A percentile compares a stretch with the other conserved stretches of the same genome.
Conservation (phyloP, 2,797 vertebrate species). For the Phrynocephalus guinanensis region DNA sequence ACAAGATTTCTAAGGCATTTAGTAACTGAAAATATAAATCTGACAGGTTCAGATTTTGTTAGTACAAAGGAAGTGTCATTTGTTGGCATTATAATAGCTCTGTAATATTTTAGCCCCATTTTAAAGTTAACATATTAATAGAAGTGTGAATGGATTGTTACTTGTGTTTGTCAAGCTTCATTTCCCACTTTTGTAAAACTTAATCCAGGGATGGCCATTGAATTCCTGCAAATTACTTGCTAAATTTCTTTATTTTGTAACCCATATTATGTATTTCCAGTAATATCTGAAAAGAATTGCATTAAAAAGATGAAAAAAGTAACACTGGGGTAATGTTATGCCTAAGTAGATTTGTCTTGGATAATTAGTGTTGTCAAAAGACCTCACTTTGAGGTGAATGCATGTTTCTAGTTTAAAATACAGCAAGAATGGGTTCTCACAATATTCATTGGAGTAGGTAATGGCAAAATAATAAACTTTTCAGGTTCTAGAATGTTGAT, state of each 20-base stretch:
- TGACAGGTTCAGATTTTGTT: background rate
- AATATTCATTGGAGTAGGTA: background rate
- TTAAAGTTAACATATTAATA: background rate
- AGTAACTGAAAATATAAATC: background rate
- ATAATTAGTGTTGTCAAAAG: background rate
- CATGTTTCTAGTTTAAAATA: background rate
- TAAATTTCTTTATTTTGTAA: constrained; percentile 54
- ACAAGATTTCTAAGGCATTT: no score
- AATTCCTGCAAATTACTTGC: constrained; percentile 45
- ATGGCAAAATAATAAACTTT: background rate
- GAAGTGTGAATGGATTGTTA: constrained; percentile 22
- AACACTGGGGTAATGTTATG: background rate
- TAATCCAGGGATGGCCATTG: constrained; percentile 58
- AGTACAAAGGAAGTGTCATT: background rate
- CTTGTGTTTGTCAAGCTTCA: constrained; percentile 49
- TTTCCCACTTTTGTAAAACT: constrained; percentile 41
- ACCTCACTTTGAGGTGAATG: no score
- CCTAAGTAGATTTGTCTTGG: background rate
- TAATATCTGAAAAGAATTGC: background rate
- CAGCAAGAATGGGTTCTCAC: background rate
- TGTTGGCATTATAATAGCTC: background rate
- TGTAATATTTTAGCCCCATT: background rate
- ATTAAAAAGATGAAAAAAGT: background rate
- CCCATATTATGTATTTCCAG: constrained; percentile 35
- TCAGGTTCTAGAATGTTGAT: background rate